These are phyloP conservation scores for Helicoverpa armigera DNA, from an alignment of 1,140 invertebrate species.

Conservation along the genomic window DNA sequence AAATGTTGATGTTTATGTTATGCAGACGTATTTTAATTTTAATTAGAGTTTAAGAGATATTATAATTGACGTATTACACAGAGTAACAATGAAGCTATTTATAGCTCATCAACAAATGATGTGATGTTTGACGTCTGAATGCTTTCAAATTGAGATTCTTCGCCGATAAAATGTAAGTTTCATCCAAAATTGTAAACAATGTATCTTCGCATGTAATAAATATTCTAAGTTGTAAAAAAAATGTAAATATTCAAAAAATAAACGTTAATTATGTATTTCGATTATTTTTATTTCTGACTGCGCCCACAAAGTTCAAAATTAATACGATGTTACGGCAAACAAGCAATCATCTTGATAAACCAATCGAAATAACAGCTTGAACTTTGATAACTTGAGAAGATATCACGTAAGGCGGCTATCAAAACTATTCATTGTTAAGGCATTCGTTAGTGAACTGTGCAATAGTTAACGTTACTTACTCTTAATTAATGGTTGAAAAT, in stretches of 20 bases:
- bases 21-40: constrained; percentile 16
- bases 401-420: constrained; percentile 18
- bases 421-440: not conserved
- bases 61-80: not conserved
- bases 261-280: constrained; percentile 8
- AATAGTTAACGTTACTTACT: constrained; percentile 9
- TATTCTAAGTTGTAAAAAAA: constrained; percentile 7
- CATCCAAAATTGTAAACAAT: not conserved
- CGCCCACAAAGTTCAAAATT: constrained; percentile 5
- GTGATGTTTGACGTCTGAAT: not conserved
- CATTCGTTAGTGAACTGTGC: constrained; percentile 14
- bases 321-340: not conserved
- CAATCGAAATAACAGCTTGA: constrained; percentile 35
- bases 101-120: not conserved
- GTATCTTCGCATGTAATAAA: not conserved
- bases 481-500: constrained; percentile 59
- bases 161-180: not conserved
- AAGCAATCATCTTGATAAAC: constrained; percentile 32
- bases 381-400: constrained; percentile 52
- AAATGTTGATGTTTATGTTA: constrained; percentile 1
- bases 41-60: constrained; percentile 1
- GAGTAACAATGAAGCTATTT: not conserved
- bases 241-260: constrained; percentile 40
- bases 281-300: not conserved
- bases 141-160: constrained; percentile 17